A percentile compares a stretch with the other conserved stretches of the same genome.
These are phyloP conservation scores for Glyphotaelius pellucidus DNA, from an alignment of 2,888 invertebrate genomes.

Conservation along the genomic window DNA sequence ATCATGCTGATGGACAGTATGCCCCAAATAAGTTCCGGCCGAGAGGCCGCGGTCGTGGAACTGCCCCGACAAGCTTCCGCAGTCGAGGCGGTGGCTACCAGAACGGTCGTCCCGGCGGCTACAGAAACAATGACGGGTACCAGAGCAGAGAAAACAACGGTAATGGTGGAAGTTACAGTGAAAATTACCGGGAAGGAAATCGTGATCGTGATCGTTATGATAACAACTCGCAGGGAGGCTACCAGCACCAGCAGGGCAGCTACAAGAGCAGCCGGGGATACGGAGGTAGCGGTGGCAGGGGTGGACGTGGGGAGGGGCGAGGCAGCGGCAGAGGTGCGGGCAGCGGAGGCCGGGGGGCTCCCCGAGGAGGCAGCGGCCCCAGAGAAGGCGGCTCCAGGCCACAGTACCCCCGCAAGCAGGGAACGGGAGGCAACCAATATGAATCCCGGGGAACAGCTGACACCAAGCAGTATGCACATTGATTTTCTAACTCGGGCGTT, in stretches of 20 bases:
- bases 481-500: slow-evolving; percentile 32
- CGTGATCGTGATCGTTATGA: slow-evolving; percentile 64
- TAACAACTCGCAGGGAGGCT: slow-evolving; percentile 68
- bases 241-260: slow-evolving; percentile 70
- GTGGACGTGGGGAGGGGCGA: slow-evolving; percentile 59
- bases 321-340: slow-evolving; percentile 46
- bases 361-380: slow-evolving; percentile 46
- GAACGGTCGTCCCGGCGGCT: slow-evolving; percentile 70
- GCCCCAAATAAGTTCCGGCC: slow-evolving; percentile 58
- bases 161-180: slow-evolving; percentile 68
- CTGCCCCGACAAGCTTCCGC: slow-evolving; percentile 70
- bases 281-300: slow-evolving; percentile 71
- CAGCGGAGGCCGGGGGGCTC: slow-evolving; percentile 67
- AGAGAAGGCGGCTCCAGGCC: slow-evolving; percentile 69
- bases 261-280: slow-evolving; percentile 75
- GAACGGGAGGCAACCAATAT: slow-evolving; percentile 58
- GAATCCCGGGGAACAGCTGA: slow-evolving; percentile 67
- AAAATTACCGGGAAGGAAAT: slow-evolving; percentile 63
- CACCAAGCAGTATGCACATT: slow-evolving; percentile 64
- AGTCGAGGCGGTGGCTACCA: slow-evolving; percentile 71
- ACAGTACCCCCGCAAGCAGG: slow-evolving; percentile 71
- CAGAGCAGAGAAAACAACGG: slow-evolving; percentile 68
- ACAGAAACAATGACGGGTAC: slow-evolving; percentile 68
- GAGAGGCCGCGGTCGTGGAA: slow-evolving; percentile 68
- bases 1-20: slow-evolving; percentile 49